Conservation (phyloP, 2,113 vertebrate genomes). For the Prionailurus bengalensis region DNA sequence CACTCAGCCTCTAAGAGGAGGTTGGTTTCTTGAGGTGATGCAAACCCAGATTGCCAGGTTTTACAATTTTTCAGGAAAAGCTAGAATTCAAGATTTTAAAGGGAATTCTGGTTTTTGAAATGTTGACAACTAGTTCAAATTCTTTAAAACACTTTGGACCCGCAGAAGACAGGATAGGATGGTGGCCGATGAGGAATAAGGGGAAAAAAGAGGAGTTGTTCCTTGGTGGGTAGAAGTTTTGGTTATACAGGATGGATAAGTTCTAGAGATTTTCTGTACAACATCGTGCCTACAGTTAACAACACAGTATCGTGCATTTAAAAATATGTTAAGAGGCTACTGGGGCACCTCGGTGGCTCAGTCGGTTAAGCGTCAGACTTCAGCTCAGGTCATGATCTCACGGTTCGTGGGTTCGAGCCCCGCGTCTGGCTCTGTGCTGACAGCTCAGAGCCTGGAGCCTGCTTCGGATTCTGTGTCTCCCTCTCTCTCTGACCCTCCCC, state of each 20-base stretch:
- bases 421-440: no score
- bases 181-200: background rate
- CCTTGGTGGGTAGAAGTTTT: background rate
- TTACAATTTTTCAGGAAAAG: background rate
- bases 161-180: background rate
- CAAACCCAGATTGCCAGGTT: background rate
- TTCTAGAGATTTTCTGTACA: background rate
- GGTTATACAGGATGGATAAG: background rate
- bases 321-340: background rate
- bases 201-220: background rate
- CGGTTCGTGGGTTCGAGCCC: no score
- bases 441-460: no score
- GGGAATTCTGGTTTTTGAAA: background rate
- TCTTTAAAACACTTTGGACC: background rate
- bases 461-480: no score
- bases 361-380: no score
- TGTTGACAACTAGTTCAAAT: background rate
- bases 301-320: background rate
- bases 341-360: no score
- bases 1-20: background rate
- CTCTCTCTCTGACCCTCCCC: no score
- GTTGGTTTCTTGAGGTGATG: background rate
- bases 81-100: background rate
- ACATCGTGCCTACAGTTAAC: background rate
- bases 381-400: no score